Conservation (phyloP, 2,797 vertebrate species). For the Sebastes wilsoni region DNA sequence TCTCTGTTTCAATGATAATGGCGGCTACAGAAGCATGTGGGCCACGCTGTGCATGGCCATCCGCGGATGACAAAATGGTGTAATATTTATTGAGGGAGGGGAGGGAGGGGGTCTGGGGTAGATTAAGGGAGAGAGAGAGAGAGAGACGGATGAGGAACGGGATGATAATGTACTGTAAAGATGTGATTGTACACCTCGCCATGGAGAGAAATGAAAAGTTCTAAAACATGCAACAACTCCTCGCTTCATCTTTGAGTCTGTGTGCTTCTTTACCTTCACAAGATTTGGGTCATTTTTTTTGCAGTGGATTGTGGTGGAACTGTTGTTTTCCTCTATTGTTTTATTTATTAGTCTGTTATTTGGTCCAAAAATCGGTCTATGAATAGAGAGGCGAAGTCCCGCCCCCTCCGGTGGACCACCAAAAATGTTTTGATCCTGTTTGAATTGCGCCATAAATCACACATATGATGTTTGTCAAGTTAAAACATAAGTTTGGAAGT, state of each 20-base stretch:
- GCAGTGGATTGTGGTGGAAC: background rate
- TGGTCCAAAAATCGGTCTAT: background rate
- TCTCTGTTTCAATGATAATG: slow-evolving; percentile 32
- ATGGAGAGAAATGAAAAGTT: slow-evolving; percentile 74
- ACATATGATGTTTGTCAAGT: too few relatives aligned
- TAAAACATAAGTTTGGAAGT: too few relatives aligned
- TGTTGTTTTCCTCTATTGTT: background rate
- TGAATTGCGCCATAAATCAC: too few relatives aligned
- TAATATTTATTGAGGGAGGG: slow-evolving; percentile 78
- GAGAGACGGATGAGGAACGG: slow-evolving; percentile 12
- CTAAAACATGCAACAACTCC: slow-evolving; percentile 57
- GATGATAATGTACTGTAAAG: slow-evolving; percentile 76
- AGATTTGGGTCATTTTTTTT: background rate
- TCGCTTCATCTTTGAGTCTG: slow-evolving; percentile 37
- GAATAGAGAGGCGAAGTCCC: background rate
- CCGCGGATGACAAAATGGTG: slow-evolving; percentile 46
- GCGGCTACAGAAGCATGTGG: slow-evolving; percentile 49
- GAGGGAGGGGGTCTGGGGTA: background rate
- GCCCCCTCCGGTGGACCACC: too few relatives aligned
- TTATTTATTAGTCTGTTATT: background rate
- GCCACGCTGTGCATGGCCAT: slow-evolving; percentile 77
- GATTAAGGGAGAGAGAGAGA: background rate
- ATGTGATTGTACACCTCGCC: slow-evolving; percentile 72
- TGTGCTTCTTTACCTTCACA: background rate
- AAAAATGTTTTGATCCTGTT: too few relatives aligned